Percentiles rank a stretch among this genome's conserved stretches.
Evolutionary conservation across 2,797 vertebrate genomes (phyloP).

Genomic region (Momotus momota): DNA sequence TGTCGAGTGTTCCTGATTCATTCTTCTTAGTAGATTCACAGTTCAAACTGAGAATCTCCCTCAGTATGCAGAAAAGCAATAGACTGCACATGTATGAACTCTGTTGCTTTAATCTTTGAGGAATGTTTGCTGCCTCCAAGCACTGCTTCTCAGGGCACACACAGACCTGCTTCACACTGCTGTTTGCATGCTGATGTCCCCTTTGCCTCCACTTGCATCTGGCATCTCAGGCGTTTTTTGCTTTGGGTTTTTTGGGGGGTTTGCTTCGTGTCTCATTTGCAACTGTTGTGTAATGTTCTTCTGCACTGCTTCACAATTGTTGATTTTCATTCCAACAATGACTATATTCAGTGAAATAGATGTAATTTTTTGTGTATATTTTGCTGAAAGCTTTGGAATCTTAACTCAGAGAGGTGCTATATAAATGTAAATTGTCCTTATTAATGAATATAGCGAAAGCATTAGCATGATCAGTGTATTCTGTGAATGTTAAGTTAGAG

Average conservation of each 20-base stretch:
- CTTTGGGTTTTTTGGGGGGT: not conserved
- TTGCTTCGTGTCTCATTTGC: constrained; percentile 31
- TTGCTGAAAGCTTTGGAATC: constrained; percentile 68
- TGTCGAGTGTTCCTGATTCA: not conserved
- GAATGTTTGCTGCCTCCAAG: not conserved
- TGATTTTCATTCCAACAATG: constrained; percentile 27
- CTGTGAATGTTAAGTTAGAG: constrained; percentile 70
- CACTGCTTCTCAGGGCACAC: not conserved
- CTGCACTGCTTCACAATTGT: constrained; percentile 48
- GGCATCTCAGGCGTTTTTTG: not conserved
- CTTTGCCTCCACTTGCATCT: not conserved
- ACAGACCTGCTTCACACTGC: not conserved
- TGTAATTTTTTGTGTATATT: constrained; percentile 69
- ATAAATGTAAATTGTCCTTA: constrained; percentile 74
- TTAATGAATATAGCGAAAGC: constrained; percentile 65
- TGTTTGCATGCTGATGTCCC: not conserved
- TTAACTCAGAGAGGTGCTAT: constrained; percentile 62
- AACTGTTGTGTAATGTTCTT: constrained; percentile 31
- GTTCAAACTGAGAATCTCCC: constrained; percentile 2
- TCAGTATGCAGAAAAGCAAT: not conserved
- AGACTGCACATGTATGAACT: not conserved
- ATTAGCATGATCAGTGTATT: constrained; percentile 76
- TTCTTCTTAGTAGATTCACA: not conserved
- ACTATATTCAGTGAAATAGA: constrained; percentile 64
- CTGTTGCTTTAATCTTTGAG: not conserved